Percentiles rank a stretch among this genome's conserved stretches.
Conservation (phyloP, 2,888 invertebrate genomes). For the Hypomecis atomaria region DNA sequence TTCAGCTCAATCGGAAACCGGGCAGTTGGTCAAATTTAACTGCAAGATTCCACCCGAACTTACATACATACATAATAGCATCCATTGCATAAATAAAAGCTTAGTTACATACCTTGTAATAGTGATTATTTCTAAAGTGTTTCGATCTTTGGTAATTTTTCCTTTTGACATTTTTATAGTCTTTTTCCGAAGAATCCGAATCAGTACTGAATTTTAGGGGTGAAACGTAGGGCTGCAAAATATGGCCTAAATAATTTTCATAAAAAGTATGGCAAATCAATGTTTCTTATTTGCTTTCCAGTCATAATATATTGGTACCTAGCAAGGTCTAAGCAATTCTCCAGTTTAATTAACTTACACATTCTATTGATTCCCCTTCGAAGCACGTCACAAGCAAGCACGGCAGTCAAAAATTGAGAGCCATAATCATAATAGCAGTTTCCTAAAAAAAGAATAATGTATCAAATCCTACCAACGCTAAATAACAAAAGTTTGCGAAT, state of each 20-base stretch:
- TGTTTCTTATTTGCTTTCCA: too few species aligned
- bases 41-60: too few species aligned
- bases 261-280: conserved; percentile 10
- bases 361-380: conserved; percentile 69
- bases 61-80: too few species aligned
- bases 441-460: conserved; percentile 54
- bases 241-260: conserved; percentile 68
- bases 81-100: too few species aligned
- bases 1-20: too few species aligned
- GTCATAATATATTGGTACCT: neutral
- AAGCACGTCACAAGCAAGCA: conserved; percentile 73
- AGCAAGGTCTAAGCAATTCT: neutral
- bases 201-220: conserved; percentile 73
- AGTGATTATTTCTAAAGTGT: conserved; percentile 48
- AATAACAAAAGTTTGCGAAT: neutral
- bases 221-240: conserved; percentile 81
- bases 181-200: conserved; percentile 43
- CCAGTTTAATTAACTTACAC: conserved; percentile 60
- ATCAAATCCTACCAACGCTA: neutral
- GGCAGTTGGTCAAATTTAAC: too few species aligned
- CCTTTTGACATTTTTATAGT: conserved; percentile 49
- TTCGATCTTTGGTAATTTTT: conserved; percentile 49
- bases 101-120: conserved; percentile 44
- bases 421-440: conserved; percentile 77
- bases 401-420: conserved; percentile 72